Base-by-base conservation (phyloP, 1,140 invertebrate species). In the Chelonus insularis region DNA sequence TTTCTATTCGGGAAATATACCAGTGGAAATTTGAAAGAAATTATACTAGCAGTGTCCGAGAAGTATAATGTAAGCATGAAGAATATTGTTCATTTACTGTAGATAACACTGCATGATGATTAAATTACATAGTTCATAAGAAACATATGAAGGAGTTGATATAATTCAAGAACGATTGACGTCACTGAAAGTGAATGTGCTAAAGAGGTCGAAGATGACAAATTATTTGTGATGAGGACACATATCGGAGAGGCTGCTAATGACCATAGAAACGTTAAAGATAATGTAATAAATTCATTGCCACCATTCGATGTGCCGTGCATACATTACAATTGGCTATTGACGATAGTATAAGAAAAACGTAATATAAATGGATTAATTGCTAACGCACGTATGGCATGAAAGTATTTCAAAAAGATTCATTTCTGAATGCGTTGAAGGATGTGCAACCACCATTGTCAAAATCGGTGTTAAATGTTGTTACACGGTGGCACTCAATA, bases 101-200 rank as follows among this genome's bases (percentile, higher is more conserved):
- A 4, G 59, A 54, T 32, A 61, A 61, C 18, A 37, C 36, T 3
- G 7, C 59, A 61, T 55, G 32, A 61, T 55, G 59, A 16, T 61
- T 9, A 61, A 61, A 45, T 18, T 54, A 11, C 21, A 23, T 25
- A 55, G 14, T 43, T 57, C 4, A 29, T 4, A 4, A 7, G 7
- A 29, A 7, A 29, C 25, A 29, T 9, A 4, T 5, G 25, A 57
- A 16, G 8, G 6, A 4, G 7, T 1, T 6, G n/a, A 4, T n/a
- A 39, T 14, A 4, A 39, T n/a, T n/a, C 12, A 2, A n/a, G 36
- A 4, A 5, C 9, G n/a, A 39, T 39, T 11, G 4, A 39, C 1
- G 12, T 9, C n/a, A n/a, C 4, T 39, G 9, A 14, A n/a, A n/a
- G n/a, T 39, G 36, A n/a, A n/a, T 39, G 4, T n/a, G 4, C 3